Conservation (phyloP, 2,797 vertebrate species). For the Acropternis orthonyx region DNA sequence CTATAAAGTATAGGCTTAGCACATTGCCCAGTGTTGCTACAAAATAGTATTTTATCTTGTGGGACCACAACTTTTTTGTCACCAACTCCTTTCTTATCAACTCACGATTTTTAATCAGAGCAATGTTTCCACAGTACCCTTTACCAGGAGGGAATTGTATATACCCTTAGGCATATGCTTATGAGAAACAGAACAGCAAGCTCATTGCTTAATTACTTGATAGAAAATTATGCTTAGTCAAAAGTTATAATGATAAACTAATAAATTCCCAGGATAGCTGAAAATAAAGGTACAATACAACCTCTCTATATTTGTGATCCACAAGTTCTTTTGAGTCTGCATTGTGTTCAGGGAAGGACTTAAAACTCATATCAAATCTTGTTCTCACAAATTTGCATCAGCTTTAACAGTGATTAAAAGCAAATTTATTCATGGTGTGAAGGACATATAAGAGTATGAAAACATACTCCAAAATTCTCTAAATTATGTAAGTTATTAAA, state of each 20-base stretch:
- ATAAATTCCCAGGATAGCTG: slow-evolving; percentile 20
- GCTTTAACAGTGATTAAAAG: not conserved
- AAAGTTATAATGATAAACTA: slow-evolving; percentile 36
- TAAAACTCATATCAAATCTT: not conserved
- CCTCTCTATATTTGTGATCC: not conserved
- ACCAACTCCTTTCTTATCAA: not conserved
- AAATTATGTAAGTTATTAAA: not conserved
- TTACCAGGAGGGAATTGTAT: not conserved
- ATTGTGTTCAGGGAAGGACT: not conserved
- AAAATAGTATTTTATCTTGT: not conserved
- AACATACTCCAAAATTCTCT: not conserved
- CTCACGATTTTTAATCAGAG: slow-evolving; percentile 13
- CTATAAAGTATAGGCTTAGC: not conserved
- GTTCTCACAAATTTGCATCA: not conserved
- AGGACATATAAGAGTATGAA: not conserved
- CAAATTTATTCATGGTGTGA: not conserved
- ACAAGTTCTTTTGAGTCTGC: not conserved
- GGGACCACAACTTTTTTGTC: not conserved
- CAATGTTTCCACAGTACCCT: not conserved
- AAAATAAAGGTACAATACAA: slow-evolving; percentile 2
- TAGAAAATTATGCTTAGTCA: slow-evolving; percentile 35
- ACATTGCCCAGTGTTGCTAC: not conserved
- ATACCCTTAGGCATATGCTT: not conserved
- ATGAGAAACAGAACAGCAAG: not conserved
- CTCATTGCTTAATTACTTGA: slow-evolving; percentile 26